Percentiles rank a stretch among this genome's conserved stretches.
Conservation (phyloP, 2,113 vertebrate genomes). For the Peromyscus californicus region DNA sequence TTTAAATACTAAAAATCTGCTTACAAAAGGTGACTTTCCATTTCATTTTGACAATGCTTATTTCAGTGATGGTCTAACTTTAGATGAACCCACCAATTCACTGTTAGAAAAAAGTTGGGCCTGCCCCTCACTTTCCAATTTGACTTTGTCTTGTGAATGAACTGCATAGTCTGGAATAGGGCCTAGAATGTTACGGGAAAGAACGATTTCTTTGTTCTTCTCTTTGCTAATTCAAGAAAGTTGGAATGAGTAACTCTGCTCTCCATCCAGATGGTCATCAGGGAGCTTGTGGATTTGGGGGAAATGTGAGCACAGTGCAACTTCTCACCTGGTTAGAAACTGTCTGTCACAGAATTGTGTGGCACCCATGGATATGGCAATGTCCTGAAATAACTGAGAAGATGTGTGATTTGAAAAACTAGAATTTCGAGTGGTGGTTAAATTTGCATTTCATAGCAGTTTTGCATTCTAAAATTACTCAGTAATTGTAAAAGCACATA, state of each 20-base stretch:
- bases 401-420: conserved; percentile 54
- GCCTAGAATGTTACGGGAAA: not conserved
- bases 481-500: conserved; percentile 71
- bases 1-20: not conserved
- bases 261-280: not conserved
- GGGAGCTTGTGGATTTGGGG: not conserved
- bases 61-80: not conserved
- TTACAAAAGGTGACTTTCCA: not conserved
- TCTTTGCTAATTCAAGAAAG: not conserved
- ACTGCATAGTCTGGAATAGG: not conserved
- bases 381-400: conserved; percentile 57
- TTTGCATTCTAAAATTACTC: conserved; percentile 78
- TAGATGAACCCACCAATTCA: not conserved
- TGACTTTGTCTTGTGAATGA: not conserved
- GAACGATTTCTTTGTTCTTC: not conserved
- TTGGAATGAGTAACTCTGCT: not conserved
- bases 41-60: not conserved
- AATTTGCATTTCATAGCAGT: conserved; percentile 77
- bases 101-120: not conserved
- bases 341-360: not conserved
- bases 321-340: conserved; percentile 51
- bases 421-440: conserved; percentile 66
- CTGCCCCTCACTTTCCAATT: not conserved
- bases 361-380: not conserved
- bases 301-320: not conserved